Percentiles rank a stretch among this genome's conserved stretches.
phyloP scores from a whole-genome alignment of 2,888 invertebrate species.

The Furcula furcula region DNA sequence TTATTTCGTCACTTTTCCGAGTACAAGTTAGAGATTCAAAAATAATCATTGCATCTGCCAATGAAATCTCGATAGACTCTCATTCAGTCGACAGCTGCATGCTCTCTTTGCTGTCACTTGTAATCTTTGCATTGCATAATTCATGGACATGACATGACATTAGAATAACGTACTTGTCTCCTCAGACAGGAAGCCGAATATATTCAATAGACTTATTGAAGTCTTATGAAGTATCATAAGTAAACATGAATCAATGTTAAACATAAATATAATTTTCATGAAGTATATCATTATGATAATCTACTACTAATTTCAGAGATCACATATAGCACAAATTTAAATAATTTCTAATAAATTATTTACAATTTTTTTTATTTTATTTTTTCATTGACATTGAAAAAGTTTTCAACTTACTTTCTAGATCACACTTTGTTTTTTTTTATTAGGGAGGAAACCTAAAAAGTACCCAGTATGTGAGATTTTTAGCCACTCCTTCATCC shows the following conservation, averaged over 20 bases:
- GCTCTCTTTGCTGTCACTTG: slow-evolving; percentile 20
- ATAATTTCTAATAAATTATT: no score
- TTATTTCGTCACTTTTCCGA: slow-evolving; percentile 57
- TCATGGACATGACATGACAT: slow-evolving; percentile 41
- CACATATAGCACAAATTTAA: no score
- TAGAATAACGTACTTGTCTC: slow-evolving; percentile 43
- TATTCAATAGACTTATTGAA: slow-evolving; percentile 12
- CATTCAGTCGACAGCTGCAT: slow-evolving; percentile 30
- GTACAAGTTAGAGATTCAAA: slow-evolving; percentile 34
- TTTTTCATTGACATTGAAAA: neutral
- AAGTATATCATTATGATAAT: no score
- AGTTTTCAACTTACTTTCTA: no score
- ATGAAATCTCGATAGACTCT: slow-evolving; percentile 8
- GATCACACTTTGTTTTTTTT: no score
- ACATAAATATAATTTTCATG: no score
- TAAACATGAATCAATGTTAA: neutral
- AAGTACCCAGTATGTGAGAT: no score
- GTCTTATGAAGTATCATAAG: neutral
- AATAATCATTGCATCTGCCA: neutral
- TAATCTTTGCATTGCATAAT: slow-evolving; percentile 39
- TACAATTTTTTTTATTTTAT: slow-evolving; percentile 15
- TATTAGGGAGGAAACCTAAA: no score
- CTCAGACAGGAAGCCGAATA: slow-evolving; percentile 52
- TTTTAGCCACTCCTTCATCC: no score
- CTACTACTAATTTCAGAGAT: no score